Evolutionary conservation across 2,113 vertebrate species (phyloP), one percentile per base, ranked within the genome.

Genomic region (Hyaena hyaena): DNA sequence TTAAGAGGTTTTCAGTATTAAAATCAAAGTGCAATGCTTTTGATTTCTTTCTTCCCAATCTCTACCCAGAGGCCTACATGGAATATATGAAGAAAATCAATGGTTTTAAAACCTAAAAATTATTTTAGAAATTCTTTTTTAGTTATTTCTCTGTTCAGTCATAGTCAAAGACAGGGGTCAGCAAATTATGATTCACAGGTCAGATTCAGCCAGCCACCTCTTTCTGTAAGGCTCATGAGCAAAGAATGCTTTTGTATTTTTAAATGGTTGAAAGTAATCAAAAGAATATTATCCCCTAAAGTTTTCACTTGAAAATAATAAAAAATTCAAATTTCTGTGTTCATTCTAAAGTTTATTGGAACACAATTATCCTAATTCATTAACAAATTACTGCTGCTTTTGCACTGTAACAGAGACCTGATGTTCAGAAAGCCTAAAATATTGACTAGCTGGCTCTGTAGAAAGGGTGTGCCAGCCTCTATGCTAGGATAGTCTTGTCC

Each of bases 41-140:
- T 35, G 23, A 11, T 71, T 83, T 76, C 7, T 43, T 92, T 86
- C 21, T 76, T 16, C 16, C 6, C 14, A 45, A 31, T 82, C 19
- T 48, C 21, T 33, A 96, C 50, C 23, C 2, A 21, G 48, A 90
- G 7, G 31, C 28, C 82, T 61, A 50, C 61, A 33, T 87, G 7
- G 50, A 35, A 76, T 55, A 83, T 39, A 21, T 79, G 45, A 45
- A 33, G 12, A 61, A 85, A 77, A 83, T 17, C n/a, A 48, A 50
- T 23, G 17, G 15, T 90, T 90, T 94, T 61, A 39, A 83, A 95
- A 43, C 2, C 35, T 89, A 95, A 80, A 84, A 53, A 48, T 88
- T 84, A 73, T 55, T 96, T 45, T 63, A 89, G 79, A 69, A 89
- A 33, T 24, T 85, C 26, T 39, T 63, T 7, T 43, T 92, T 81